phyloP scores from a whole-genome alignment of 1,140 invertebrate genomes.

The Magallana angulata region DNA sequence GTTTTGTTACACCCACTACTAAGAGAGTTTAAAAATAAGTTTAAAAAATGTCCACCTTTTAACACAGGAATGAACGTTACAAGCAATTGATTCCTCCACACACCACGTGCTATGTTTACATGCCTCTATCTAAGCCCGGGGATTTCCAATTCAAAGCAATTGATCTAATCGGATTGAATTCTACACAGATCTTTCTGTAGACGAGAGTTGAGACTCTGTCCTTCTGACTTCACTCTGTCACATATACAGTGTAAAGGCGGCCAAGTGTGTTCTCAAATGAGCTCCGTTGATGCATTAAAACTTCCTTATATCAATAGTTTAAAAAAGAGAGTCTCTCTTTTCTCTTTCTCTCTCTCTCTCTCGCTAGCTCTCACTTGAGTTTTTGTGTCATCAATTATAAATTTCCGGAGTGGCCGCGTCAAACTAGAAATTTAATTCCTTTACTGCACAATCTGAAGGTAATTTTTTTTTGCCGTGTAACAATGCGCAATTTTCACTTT shows the following conservation, averaged over 20 bases:
- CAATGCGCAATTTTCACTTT: neutral
- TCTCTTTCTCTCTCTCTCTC: too few species aligned
- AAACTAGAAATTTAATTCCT: neutral
- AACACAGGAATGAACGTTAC: neutral
- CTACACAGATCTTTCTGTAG: neutral
- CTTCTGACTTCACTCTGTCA: neutral
- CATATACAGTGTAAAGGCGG: neutral
- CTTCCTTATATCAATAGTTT: neutral
- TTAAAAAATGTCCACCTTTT: neutral
- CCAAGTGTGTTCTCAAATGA: neutral
- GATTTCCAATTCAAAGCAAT: slow-evolving; percentile 33
- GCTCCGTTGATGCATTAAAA: slow-evolving; percentile 20
- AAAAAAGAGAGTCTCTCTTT: neutral
- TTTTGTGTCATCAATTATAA: slow-evolving; percentile 27
- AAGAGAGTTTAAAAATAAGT: too few species aligned
- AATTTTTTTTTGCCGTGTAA: neutral
- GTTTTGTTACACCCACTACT: too few species aligned
- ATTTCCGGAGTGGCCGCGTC: neutral
- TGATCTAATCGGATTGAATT: slow-evolving; percentile 22
- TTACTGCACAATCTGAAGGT: neutral
- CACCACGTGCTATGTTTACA: slow-evolving; percentile 6
- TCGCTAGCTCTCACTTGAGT: neutral
- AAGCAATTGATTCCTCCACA: neutral
- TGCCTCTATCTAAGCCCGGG: neutral
- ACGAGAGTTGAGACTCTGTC: too few species aligned